Conservation (phyloP, 2,113 vertebrate species). For the Ahaetulla prasina region DNA sequence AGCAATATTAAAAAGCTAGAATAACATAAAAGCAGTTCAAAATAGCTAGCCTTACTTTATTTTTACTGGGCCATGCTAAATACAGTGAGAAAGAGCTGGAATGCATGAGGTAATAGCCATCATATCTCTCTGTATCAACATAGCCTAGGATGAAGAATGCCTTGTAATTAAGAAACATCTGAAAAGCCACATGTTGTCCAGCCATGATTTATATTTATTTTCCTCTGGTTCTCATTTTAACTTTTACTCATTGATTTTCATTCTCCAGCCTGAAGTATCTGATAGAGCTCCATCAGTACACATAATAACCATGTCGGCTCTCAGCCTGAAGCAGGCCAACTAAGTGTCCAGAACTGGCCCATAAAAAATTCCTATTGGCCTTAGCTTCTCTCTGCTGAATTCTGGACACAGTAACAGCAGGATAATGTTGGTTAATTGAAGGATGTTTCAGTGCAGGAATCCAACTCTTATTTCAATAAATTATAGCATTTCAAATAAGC, state of each 20-base stretch:
- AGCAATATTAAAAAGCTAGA: background rate
- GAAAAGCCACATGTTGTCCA: background rate
- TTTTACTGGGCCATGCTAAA: background rate
- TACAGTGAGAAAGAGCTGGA: background rate
- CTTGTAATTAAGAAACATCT: background rate
- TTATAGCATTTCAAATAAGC: background rate
- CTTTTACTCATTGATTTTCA: background rate
- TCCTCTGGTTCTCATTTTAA: background rate
- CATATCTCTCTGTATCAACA: background rate
- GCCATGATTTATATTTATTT: background rate
- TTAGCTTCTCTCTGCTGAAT: background rate
- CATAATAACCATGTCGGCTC: background rate
- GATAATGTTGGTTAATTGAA: background rate
- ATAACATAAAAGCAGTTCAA: background rate
- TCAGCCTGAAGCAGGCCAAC: background rate
- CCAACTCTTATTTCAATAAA: background rate
- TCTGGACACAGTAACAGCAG: background rate
- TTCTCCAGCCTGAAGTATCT: background rate
- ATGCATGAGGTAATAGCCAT: background rate
- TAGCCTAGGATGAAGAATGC: background rate
- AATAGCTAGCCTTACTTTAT: background rate
- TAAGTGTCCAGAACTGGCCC: background rate
- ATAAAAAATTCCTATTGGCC: background rate
- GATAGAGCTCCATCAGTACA: background rate
- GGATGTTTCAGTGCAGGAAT: background rate